These are phyloP conservation scores for Charina bottae DNA, from an alignment of 2,113 vertebrate genomes.

Conservation along the genomic window DNA sequence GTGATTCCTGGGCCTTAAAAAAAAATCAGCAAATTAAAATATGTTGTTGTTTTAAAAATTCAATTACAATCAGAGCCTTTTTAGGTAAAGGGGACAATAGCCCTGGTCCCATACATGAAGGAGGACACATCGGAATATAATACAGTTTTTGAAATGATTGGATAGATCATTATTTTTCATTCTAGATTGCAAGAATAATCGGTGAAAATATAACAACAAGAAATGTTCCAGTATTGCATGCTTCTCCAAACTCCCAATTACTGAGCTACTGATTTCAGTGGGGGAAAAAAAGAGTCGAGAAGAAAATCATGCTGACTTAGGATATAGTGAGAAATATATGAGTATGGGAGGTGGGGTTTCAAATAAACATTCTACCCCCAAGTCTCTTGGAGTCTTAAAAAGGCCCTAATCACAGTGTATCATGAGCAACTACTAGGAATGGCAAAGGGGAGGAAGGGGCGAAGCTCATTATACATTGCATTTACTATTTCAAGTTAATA, in stretches of 20 bases:
- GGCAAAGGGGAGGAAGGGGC: neutral
- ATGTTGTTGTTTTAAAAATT: neutral
- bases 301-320: neutral
- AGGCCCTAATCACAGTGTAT: no score
- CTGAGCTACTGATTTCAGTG: neutral
- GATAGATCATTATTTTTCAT: neutral
- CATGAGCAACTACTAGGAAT: neutral
- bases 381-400: neutral
- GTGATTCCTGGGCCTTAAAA: constrained; percentile 89
- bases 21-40: constrained; percentile 29
- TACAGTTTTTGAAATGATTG: neutral
- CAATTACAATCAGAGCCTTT: neutral
- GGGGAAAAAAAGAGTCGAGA: neutral
- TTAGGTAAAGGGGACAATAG: neutral
- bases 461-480: neutral
- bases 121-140: neutral
- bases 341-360: neutral
- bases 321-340: neutral
- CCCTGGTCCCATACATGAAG: neutral
- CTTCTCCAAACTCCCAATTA: neutral
- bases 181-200: neutral
- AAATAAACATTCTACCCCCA: neutral
- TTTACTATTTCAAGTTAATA: neutral
- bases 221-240: neutral
- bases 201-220: neutral